A percentile compares a stretch with the other conserved stretches of the same genome.
Conservation (phyloP, 2,888 invertebrate genomes). For the Sminthurides aquaticus region DNA sequence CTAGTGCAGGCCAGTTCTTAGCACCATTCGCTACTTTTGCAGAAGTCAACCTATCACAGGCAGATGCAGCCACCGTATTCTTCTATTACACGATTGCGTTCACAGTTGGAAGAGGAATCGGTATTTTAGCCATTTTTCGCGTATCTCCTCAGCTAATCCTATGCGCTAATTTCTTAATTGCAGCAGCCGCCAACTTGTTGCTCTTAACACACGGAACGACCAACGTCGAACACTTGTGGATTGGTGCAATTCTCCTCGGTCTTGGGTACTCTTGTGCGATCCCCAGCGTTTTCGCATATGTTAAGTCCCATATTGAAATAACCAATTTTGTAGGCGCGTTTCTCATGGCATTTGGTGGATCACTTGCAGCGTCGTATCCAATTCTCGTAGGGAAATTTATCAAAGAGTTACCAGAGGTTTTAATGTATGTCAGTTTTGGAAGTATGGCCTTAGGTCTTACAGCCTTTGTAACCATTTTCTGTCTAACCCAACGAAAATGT, state of each 20-base stretch:
- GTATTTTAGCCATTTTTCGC: conserved; percentile 9
- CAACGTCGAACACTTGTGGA: conserved; percentile 3
- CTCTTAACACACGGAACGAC: not conserved
- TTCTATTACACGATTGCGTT: conserved; percentile 11
- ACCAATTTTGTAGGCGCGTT: not conserved
- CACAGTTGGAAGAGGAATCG: conserved; percentile 1
- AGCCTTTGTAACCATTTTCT: not conserved
- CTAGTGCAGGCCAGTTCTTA: conserved; percentile 4
- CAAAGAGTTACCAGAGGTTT: not conserved
- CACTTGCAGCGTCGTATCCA: conserved; percentile 4
- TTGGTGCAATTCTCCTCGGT: not conserved
- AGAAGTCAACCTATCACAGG: conserved; percentile 1
- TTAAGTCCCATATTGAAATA: conserved; percentile 4
- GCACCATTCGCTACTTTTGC: conserved; percentile 9
- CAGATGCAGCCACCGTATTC: not conserved
- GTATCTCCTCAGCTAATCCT: conserved; percentile 8
- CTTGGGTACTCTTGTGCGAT: not conserved
- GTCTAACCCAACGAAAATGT: conserved; percentile 48
- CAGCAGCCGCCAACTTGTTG: not conserved
- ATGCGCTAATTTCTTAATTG: not conserved
- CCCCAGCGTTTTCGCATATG: conserved; percentile 3
- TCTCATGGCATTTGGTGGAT: conserved; percentile 2
- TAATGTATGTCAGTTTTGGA: conserved; percentile 4
- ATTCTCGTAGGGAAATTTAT: conserved; percentile 4
- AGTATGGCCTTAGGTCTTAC: not conserved